Conservation (phyloP, 2,888 invertebrate genomes). For the Homarus gammarus region DNA sequence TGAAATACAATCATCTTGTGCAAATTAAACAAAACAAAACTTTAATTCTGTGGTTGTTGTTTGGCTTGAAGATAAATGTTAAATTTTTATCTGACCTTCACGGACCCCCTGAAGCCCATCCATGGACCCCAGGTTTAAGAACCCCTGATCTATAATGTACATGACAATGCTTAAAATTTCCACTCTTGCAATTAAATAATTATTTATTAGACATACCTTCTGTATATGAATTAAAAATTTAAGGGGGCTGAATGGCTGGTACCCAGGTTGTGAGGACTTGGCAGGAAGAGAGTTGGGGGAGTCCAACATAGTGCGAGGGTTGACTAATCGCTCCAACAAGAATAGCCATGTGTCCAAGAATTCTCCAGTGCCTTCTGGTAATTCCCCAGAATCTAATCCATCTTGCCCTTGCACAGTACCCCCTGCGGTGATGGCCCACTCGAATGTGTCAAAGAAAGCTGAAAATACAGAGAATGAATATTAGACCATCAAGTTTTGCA, state of each 20-base stretch:
- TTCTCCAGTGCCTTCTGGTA: conserved; percentile 89
- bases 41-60: too few relatives aligned
- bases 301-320: conserved; percentile 89
- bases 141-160: too few relatives aligned
- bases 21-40: too few relatives aligned
- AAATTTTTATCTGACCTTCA: too few relatives aligned
- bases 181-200: too few relatives aligned
- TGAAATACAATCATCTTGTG: too few relatives aligned
- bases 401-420: conserved; percentile 81
- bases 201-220: conserved; percentile 80
- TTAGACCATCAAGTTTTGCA: too few relatives aligned
- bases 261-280: conserved; percentile 79
- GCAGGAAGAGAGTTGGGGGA: conserved; percentile 87
- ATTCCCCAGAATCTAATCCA: conserved; percentile 83
- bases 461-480: too few relatives aligned
- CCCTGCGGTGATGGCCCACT: conserved; percentile 80
- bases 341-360: conserved; percentile 91
- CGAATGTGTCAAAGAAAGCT: conserved; percentile 82
- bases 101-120: too few relatives aligned
- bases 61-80: too few relatives aligned
- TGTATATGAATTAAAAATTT: conserved; percentile 88
- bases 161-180: too few relatives aligned
- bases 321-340: conserved; percentile 90
- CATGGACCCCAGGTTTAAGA: too few relatives aligned
- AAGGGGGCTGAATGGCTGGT: conserved; percentile 82